Evolutionary conservation across 23 tunicate species (phyloP), one percentile per base, ranked within the genome.

Genomic region (Halocynthia aurantium): DNA sequence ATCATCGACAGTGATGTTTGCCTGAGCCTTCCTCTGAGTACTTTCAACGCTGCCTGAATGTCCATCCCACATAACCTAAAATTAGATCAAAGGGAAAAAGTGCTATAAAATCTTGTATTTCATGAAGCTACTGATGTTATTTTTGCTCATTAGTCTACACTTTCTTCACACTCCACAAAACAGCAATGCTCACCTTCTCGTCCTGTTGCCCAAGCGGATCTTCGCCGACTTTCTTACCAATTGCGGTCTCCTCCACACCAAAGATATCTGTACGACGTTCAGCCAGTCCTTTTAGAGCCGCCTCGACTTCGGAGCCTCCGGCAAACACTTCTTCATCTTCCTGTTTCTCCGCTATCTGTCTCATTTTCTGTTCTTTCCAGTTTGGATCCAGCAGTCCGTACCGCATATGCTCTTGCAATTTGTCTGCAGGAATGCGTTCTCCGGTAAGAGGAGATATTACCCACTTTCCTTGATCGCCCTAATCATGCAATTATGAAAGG

Each of bases 161-260:
- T n/a, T 60, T 60, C 4, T 2, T 4, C 1, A 15, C 64, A n/a
- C 17, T 60, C 4, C 64, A n/a, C 17, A 60, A n/a, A 0, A 17
- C 17, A 15, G 2, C 18, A n/a, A 17, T 60, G 17, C 64, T 15
- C 64, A 15, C 64, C 17, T 60, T 60, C 18, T 53, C n/a, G 78
- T 74, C 78, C 10, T 52, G n/a, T 22, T 22, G 78, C 2, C 64
- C 62, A 0, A 63, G 22, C 22, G 87, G 89, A 50, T 87, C 94
- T 57, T 93, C 98, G 31, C 98, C 98, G 22, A 93, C 98, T 63
- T 93, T 87, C 61, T 83, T 83, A 73, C 98, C 98, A 67, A 93
- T 93, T 8, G 83, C 98, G 7, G 98, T 93, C 77, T 93, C 98
- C 76, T 93, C 98, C 57, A 93, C 98, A 62, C 98, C 98, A 54